Conservation (phyloP, 1,140 invertebrate species). For the Leptestheria dahalacensis region DNA sequence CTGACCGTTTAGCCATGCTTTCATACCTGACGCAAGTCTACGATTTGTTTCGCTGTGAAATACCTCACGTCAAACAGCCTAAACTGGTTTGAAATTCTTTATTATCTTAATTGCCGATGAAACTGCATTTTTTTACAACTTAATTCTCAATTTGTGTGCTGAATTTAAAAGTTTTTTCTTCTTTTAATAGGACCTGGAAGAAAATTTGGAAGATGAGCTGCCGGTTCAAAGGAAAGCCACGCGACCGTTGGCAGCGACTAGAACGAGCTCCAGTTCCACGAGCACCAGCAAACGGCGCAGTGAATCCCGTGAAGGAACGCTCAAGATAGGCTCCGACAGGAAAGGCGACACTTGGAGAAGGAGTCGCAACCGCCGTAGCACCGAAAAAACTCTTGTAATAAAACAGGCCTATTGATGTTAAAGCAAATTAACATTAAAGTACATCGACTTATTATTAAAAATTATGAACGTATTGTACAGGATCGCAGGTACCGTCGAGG, state of each 20-base stretch:
- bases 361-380: constrained; percentile 4
- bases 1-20: constrained; percentile 59
- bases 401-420: background rate
- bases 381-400: constrained; percentile 11
- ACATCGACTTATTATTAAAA: background rate
- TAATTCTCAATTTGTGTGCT: background rate
- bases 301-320: constrained; percentile 4
- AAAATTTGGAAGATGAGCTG: background rate
- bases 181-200: background rate
- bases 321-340: background rate
- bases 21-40: constrained; percentile 74
- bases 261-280: background rate
- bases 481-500: constrained; percentile 45
- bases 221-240: background rate
- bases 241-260: background rate
- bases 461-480: constrained; percentile 29
- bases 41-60: constrained; percentile 63
- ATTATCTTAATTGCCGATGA: too few relatives aligned
- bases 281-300: background rate
- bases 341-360: background rate
- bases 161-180: too few relatives aligned
- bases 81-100: constrained; percentile 31
- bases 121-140: too few relatives aligned
- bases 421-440: background rate
- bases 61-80: constrained; percentile 59